Percentiles rank a stretch among this genome's conserved stretches.
phyloP scores from a whole-genome alignment of 2,797 vertebrate species.

The Lutjanus campechanus region DNA sequence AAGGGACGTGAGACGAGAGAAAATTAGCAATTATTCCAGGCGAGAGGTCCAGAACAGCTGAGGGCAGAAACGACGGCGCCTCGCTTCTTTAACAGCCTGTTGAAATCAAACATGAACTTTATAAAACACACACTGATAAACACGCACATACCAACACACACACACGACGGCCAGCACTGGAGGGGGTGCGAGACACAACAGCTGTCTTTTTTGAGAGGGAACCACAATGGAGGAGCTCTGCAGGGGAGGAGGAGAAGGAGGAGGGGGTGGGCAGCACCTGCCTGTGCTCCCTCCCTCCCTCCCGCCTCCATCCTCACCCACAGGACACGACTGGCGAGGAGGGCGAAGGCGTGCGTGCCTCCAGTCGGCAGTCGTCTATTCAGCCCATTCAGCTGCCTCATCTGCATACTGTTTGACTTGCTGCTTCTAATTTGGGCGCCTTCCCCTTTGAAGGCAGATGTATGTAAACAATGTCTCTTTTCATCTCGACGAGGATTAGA shows the following conservation, averaged over 20 bases:
- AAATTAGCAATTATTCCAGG: background rate
- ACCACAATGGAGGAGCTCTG: constrained; percentile 65
- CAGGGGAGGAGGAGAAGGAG: background rate
- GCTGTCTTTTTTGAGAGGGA: constrained; percentile 69
- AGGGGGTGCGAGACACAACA: constrained; percentile 63
- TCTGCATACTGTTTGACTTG: constrained; percentile 74
- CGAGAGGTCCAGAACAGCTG: background rate
- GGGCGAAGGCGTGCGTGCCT: constrained; percentile 48
- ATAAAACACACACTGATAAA: constrained; percentile 27
- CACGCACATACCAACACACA: constrained; percentile 45
- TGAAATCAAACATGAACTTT: constrained; percentile 37
- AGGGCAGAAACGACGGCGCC: background rate
- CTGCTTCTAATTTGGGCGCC: constrained; percentile 68
- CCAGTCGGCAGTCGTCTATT: constrained; percentile 56
- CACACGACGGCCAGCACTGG: constrained; percentile 21
- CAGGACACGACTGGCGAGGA: constrained; percentile 33
- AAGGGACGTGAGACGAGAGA: background rate
- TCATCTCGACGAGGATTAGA: constrained; percentile 66
- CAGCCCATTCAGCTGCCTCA: constrained; percentile 69
- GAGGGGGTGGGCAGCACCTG: constrained; percentile 65
- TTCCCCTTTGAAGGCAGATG: constrained; percentile 72
- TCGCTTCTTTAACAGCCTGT: constrained; percentile 12
- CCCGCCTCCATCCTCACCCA: constrained; percentile 42
- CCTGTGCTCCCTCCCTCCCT: constrained; percentile 36
- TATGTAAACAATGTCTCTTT: constrained; percentile 73